Evolutionary conservation across 2,797 vertebrate species (phyloP).

Genomic region (Notamacropus eugenii): DNA sequence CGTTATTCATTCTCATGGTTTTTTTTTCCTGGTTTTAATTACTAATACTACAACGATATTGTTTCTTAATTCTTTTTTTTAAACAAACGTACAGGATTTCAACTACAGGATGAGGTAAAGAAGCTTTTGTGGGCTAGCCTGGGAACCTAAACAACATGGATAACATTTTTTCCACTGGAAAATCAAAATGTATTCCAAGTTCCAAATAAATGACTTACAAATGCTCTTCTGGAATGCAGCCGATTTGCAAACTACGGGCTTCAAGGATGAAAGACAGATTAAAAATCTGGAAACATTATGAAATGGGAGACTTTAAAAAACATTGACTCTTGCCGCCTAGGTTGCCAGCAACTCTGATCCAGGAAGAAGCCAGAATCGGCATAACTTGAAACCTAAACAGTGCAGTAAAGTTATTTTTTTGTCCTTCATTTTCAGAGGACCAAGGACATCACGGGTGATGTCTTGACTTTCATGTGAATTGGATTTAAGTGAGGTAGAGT

Average conservation of each 20-base stretch:
- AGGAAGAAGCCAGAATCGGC: not conserved
- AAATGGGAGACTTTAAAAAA: conserved; percentile 23
- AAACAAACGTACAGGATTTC: conserved; percentile 21
- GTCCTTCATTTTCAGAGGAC: not conserved
- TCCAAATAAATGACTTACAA: not conserved
- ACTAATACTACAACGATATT: not conserved
- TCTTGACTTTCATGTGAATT: not conserved
- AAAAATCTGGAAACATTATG: not conserved
- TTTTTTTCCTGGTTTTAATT: not conserved
- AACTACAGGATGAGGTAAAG: conserved; percentile 2
- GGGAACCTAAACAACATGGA: not conserved
- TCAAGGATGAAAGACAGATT: not conserved
- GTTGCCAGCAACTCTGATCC: not conserved
- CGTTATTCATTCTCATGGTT: not conserved
- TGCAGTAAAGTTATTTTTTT: not conserved
- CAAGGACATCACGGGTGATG: not conserved
- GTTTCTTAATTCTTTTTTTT: conserved; percentile 6
- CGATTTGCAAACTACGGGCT: conserved; percentile 8
- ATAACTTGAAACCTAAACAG: not conserved
- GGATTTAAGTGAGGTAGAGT: not conserved
- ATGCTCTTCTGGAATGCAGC: not conserved
- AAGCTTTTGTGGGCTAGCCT: not conserved
- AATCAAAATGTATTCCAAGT: not conserved
- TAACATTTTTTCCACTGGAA: conserved; percentile 30
- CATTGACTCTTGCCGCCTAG: not conserved